Evolutionary conservation across 2,888 invertebrate species (phyloP), one percentile per base, ranked within the genome.

Genomic region (Ptychoptera contaminata): DNA sequence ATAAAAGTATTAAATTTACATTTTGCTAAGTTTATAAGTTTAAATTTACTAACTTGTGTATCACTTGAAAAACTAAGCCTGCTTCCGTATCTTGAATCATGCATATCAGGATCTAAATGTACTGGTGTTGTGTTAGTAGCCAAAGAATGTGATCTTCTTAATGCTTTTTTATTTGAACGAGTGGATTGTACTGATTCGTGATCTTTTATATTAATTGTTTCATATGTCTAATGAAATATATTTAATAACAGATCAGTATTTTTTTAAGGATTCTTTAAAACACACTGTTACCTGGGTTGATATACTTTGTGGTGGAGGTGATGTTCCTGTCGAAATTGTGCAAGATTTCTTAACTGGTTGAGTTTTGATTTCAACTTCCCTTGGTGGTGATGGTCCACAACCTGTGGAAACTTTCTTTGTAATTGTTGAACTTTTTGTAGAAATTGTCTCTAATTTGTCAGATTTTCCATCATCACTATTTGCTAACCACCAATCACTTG

Each of bases 301-400:
- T 56, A 84, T 86, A 58, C 70, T 84, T 63, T 88, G 88, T 2
- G 88, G 87, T 31, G 86, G 84, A 37, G 88, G 87, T 31, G 86
- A 87, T 31, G 87, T 87, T 47, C 82, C 85, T 41, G 79, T 83
- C 46, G 82, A 82, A 37, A 68, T 65, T 8, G 51, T 10, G 43
- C 43, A 45, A 40, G 46, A 46, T 40, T 14, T 45, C 16, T 16
- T 44, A 16, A n/a, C 42, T 37, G 34, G 32, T 2, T 8, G 7
- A 15, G 11, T 54, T 34, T 49, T 41, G 10, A 41, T 35, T 37
- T 51, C 53, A 10, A 61, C 57, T 49, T 75, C 74, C 48, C 67
- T 62, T 2, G 76, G 74, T 7, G 77, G 76, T 1, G 78, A 77
- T 16, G 75, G 70, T 2, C 77, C 78, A 51, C 75, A 76, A n/a